Evolutionary conservation across 2,797 vertebrate species (phyloP).

Genomic region (Characodon lateralis): DNA sequence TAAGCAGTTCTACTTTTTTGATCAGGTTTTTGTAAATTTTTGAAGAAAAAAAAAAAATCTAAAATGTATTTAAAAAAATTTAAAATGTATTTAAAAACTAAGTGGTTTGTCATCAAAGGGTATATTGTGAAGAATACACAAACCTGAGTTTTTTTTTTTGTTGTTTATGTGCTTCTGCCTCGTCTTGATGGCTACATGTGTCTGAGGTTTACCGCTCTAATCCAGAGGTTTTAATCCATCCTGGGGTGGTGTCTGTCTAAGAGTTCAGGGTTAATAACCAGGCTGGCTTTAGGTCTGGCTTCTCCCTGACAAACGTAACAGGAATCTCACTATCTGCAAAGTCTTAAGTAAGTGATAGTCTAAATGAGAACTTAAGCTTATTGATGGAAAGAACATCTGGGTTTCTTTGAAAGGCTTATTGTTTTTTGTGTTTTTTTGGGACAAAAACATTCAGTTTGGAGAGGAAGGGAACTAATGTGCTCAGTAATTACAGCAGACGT

Average conservation of each 20-base stretch:
- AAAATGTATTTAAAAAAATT: too few relatives aligned
- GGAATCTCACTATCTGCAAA: conserved; percentile 24
- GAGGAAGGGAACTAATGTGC: conserved; percentile 24
- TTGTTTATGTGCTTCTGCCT: neutral
- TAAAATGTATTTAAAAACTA: too few relatives aligned
- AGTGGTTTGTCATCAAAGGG: too few relatives aligned
- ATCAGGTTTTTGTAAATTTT: too few relatives aligned
- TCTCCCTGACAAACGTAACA: conserved; percentile 40
- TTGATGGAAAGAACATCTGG: conserved; percentile 4
- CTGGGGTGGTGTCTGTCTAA: conserved; percentile 29
- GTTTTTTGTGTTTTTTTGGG: neutral
- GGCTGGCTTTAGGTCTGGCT: conserved; percentile 32
- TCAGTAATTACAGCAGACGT: conserved; percentile 64
- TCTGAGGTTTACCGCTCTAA: conserved; percentile 52
- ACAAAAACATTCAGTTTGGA: conserved; percentile 31
- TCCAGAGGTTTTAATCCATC: conserved; percentile 56
- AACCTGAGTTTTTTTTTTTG: too few relatives aligned
- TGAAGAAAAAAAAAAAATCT: too few relatives aligned
- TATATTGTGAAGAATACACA: too few relatives aligned
- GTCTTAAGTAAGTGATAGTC: conserved; percentile 27
- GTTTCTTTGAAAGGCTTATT: neutral
- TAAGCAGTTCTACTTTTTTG: too few relatives aligned
- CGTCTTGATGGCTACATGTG: conserved; percentile 25
- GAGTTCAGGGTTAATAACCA: conserved; percentile 53
- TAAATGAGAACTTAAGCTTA: conserved; percentile 23